Conservation (phyloP, 2,888 invertebrate genomes). For the Agapostemon virescens region DNA sequence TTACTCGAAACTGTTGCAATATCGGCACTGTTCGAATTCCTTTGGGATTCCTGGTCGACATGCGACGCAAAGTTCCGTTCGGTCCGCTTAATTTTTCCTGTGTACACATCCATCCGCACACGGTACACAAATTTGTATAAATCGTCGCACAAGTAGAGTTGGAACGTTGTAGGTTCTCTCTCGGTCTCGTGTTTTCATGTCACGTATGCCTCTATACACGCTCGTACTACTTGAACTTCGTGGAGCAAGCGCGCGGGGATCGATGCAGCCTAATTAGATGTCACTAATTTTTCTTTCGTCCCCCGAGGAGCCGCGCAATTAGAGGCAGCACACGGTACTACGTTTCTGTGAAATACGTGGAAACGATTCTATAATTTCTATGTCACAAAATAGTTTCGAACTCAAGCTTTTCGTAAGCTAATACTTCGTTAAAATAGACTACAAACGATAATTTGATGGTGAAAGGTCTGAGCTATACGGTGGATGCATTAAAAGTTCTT, state of each 20-base stretch:
- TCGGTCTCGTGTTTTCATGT: slow-evolving; percentile 18
- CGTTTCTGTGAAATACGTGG: neutral
- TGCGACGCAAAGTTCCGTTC: neutral
- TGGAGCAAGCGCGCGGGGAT: slow-evolving; percentile 37
- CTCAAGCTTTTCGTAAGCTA: too few relatives aligned
- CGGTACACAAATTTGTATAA: slow-evolving; percentile 28
- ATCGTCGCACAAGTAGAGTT: neutral
- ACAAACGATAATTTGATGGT: too few relatives aligned
- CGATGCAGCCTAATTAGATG: slow-evolving; percentile 64
- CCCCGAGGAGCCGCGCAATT: neutral
- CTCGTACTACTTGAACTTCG: slow-evolving; percentile 41
- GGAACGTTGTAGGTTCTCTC: neutral
- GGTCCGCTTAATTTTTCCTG: neutral
- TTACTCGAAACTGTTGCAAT: neutral
- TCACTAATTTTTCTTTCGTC: slow-evolving; percentile 33
- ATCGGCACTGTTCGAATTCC: neutral
- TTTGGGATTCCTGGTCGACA: neutral
- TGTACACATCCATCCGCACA: neutral
- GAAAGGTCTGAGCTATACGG: too few relatives aligned
- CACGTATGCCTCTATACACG: slow-evolving; percentile 39
- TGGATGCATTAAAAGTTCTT: too few relatives aligned
- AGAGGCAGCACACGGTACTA: neutral
- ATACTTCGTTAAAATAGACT: too few relatives aligned
- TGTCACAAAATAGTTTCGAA: too few relatives aligned
- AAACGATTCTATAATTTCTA: too few relatives aligned